Conservation (phyloP, 35 echinoderm and acorn worm species). For the Apostichopus parvimensis region DNA sequence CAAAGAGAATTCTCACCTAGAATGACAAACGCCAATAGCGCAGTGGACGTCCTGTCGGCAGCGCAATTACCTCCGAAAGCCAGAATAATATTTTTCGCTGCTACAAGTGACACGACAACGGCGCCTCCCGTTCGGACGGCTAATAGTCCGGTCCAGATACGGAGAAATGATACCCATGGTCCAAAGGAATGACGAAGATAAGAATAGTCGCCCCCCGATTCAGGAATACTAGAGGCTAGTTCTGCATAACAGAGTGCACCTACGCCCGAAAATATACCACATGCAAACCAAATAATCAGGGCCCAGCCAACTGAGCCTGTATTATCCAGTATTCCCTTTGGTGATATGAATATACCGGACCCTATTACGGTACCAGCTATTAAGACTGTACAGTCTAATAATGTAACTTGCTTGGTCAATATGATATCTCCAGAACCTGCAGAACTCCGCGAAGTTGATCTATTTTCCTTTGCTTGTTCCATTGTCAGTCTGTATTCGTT, state of each 20-base stretch:
- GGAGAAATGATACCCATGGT: constrained; percentile 27
- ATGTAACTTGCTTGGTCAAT: constrained; percentile 38
- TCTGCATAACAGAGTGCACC: constrained; percentile 91
- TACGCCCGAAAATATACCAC: constrained; percentile 74
- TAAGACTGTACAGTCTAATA: constrained; percentile 61
- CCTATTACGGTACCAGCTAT: constrained; percentile 81
- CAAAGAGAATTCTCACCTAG: neutral
- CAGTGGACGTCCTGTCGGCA: neutral
- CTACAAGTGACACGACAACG: constrained; percentile 1
- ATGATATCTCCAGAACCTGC: neutral
- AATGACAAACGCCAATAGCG: neutral
- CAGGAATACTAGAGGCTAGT: constrained; percentile 66
- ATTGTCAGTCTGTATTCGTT: too few species aligned
- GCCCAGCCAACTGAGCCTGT: constrained; percentile 71
- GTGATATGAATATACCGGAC: constrained; percentile 90
- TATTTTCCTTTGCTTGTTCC: too few species aligned
- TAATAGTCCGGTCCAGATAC: constrained; percentile 26
- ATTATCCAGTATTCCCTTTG: constrained; percentile 72
- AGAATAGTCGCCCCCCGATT: constrained; percentile 81
- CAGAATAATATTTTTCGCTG: neutral
- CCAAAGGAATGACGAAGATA: constrained; percentile 49
- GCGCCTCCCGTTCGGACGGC: neutral
- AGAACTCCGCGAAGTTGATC: neutral
- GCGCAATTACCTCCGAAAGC: neutral
- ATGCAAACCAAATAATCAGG: constrained; percentile 69